phyloP scores from a whole-genome alignment of 2,797 vertebrate genomes.

The Intellagama lesueurii region DNA sequence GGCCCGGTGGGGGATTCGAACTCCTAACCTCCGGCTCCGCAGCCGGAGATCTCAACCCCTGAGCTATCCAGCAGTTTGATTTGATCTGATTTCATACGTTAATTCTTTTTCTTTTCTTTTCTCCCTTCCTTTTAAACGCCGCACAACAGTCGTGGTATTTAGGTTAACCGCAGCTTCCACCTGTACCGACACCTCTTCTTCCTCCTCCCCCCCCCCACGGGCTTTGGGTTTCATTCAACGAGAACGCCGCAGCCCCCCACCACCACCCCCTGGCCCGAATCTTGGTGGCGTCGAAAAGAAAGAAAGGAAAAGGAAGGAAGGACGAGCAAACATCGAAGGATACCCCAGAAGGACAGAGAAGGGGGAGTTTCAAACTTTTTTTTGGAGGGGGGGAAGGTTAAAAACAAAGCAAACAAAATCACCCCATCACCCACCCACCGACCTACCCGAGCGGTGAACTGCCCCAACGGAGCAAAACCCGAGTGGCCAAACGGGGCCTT shows the following conservation, averaged over 20 bases:
- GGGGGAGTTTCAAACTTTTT: constrained; percentile 62
- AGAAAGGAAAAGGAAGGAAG: constrained; percentile 1
- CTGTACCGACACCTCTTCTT: constrained; percentile 68
- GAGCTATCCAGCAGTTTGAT: too few species aligned
- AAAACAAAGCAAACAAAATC: neutral
- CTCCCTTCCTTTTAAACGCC: constrained; percentile 19
- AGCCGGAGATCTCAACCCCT: too few species aligned
- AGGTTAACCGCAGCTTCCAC: constrained; percentile 84
- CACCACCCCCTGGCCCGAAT: constrained; percentile 56
- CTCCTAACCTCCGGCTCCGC: too few species aligned
- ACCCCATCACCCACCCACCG: constrained; percentile 22
- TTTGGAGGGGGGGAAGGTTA: constrained; percentile 18
- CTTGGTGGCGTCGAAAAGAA: constrained; percentile 62
- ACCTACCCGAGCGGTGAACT: neutral
- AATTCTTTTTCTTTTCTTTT: constrained; percentile 7
- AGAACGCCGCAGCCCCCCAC: constrained; percentile 48
- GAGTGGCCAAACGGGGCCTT: neutral
- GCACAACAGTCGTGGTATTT: constrained; percentile 94
- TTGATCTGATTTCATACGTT: neutral
- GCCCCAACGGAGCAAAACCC: neutral
- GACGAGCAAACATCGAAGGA: too few species aligned
- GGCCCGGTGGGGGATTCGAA: too few species aligned
- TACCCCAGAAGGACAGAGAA: too few species aligned
- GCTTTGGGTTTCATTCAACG: constrained; percentile 66
- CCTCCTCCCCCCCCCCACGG: constrained; percentile 59